These are phyloP conservation scores for Cottoperca gobio DNA, from an alignment of 2,797 vertebrate species.

Conservation along the genomic window DNA sequence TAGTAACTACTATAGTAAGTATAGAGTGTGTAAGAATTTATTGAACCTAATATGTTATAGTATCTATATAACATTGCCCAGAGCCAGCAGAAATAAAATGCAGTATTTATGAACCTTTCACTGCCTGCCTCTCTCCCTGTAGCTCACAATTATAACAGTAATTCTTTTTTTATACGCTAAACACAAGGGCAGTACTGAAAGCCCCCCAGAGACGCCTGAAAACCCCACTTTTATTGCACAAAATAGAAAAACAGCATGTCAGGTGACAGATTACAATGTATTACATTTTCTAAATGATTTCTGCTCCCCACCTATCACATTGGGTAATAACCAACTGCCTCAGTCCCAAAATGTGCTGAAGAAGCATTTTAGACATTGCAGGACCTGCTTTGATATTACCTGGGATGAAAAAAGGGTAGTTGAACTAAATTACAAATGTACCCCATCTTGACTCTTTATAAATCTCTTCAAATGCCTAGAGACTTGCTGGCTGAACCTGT, in stretches of 20 bases:
- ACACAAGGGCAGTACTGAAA: conserved; percentile 16
- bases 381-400: conserved; percentile 37
- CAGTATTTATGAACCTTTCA: conserved; percentile 31
- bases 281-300: conserved; percentile 70
- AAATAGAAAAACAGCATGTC: conserved; percentile 63
- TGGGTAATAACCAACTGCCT: conserved; percentile 50
- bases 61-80: conserved; percentile 22
- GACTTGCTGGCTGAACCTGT: neutral
- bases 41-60: neutral
- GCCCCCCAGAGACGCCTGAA: conserved; percentile 17
- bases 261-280: conserved; percentile 59
- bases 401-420: conserved; percentile 32
- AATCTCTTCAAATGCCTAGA: conserved; percentile 34
- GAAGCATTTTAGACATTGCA: conserved; percentile 43
- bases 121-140: conserved; percentile 12
- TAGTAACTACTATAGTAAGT: neutral
- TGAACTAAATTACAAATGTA: conserved; percentile 52
- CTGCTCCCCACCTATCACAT: conserved; percentile 59
- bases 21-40: neutral
- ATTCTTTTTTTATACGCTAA: conserved; percentile 43
- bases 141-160: conserved; percentile 36
- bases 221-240: conserved; percentile 49
- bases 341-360: conserved; percentile 44
- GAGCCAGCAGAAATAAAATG: conserved; percentile 43
- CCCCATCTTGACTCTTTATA: conserved; percentile 45